phyloP scores from a whole-genome alignment of 2,888 invertebrate genomes.

The Panopea generosa region DNA sequence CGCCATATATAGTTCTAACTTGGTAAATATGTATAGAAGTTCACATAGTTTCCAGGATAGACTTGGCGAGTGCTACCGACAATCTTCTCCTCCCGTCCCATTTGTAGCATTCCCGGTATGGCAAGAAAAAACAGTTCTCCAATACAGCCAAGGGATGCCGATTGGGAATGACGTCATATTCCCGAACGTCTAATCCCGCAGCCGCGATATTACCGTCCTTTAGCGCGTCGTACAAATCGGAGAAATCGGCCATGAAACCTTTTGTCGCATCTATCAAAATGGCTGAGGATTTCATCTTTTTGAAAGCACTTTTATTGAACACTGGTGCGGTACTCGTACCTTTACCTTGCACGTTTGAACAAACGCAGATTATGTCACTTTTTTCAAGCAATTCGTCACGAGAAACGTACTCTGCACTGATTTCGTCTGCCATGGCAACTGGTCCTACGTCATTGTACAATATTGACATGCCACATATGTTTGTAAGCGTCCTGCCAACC shows the following conservation, averaged over 20 bases:
- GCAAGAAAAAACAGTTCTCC: conserved; percentile 92
- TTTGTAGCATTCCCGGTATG: conserved; percentile 83
- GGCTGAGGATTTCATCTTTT: conserved; percentile 93
- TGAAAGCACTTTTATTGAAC: conserved; percentile 92
- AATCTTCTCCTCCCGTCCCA: conserved; percentile 64
- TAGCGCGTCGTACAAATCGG: conserved; percentile 91
- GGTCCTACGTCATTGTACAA: conserved; percentile 90
- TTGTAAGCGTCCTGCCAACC: conserved; percentile 90
- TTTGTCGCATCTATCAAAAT: conserved; percentile 95
- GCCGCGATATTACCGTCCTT: conserved; percentile 90
- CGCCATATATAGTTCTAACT: too few relatives aligned
- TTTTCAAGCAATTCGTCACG: conserved; percentile 90
- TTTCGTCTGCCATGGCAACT: conserved; percentile 85
- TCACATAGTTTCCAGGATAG: conserved; percentile 21
- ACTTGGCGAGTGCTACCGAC: conserved; percentile 50
- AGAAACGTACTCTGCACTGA: conserved; percentile 89
- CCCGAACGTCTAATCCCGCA: conserved; percentile 96
- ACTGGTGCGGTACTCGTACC: conserved; percentile 85
- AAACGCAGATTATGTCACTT: conserved; percentile 95
- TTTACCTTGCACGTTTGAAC: conserved; percentile 92
- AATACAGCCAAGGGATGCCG: conserved; percentile 91
- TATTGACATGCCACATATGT: conserved; percentile 90
- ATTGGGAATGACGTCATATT: conserved; percentile 88
- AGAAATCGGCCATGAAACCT: conserved; percentile 89
- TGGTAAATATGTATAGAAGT: too few relatives aligned